Evolutionary conservation across 1,140 invertebrate genomes (phyloP).

Genomic region (Meloidogyne floridensis): DNA sequence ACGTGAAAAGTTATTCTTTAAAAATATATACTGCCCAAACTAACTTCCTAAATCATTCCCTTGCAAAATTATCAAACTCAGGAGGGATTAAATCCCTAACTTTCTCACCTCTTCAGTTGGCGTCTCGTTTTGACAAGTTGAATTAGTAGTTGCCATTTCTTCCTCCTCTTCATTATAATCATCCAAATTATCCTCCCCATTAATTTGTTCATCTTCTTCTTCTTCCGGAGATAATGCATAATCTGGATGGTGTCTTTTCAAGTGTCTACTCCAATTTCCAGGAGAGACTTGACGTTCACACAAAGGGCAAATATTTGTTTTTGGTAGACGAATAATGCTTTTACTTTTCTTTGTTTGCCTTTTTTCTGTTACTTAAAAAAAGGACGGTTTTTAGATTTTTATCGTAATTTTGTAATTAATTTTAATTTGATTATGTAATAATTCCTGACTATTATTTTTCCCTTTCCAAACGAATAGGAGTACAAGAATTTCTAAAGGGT

Average conservation of each 20-base stretch:
- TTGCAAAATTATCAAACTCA: too few species aligned
- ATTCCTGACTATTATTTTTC: too few species aligned
- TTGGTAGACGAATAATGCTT: constrained; percentile 19
- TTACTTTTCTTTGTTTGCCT: neutral
- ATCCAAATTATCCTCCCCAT: neutral
- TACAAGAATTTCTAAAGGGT: too few species aligned
- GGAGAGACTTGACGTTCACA: constrained; percentile 15
- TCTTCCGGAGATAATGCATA: constrained; percentile 14
- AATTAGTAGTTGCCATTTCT: neutral
- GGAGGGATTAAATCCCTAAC: too few species aligned
- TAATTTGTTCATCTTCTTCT: neutral
- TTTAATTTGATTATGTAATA: too few species aligned
- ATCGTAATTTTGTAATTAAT: too few species aligned
- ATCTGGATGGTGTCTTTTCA: constrained; percentile 28
- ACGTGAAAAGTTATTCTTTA: too few species aligned
- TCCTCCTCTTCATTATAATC: neutral
- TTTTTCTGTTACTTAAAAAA: neutral
- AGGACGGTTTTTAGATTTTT: too few species aligned
- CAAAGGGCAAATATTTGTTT: constrained; percentile 20
- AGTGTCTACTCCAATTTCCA: constrained; percentile 29
- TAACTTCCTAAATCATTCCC: too few species aligned
- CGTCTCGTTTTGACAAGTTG: neutral
- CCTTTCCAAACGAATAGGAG: too few species aligned
- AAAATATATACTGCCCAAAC: too few species aligned
- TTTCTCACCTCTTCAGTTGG: neutral